Percentiles rank a stretch among this genome's conserved stretches.
Evolutionary conservation across 2,888 invertebrate genomes (phyloP).

Genomic region (Eupithecia insigniata): DNA sequence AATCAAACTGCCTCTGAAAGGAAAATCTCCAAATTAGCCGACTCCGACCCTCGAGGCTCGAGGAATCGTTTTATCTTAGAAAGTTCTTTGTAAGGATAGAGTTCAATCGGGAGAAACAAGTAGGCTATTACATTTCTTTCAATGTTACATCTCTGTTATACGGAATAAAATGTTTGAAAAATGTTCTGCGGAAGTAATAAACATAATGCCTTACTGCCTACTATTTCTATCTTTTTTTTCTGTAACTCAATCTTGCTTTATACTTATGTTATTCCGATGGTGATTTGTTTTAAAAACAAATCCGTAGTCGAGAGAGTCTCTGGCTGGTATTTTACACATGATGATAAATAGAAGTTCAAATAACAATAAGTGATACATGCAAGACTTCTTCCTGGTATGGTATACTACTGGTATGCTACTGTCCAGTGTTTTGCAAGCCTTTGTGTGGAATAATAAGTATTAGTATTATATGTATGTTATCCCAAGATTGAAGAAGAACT

Average conservation of each 20-base stretch:
- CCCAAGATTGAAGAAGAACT: no score
- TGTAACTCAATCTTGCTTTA: no score
- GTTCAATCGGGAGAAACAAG: conserved; percentile 1
- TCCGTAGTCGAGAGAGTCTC: no score
- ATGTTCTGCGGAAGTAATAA: background rate
- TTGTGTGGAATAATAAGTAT: no score
- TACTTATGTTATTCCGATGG: background rate
- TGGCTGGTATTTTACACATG: no score
- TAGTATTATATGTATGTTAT: no score
- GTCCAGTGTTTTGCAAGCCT: no score
- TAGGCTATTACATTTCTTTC: background rate
- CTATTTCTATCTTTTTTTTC: background rate
- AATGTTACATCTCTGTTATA: conserved; percentile 1
- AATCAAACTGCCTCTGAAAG: conserved; percentile 8
- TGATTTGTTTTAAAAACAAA: background rate
- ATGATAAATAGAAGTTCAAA: background rate
- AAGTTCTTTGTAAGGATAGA: conserved; percentile 7
- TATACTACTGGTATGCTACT: background rate
- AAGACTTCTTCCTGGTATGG: background rate
- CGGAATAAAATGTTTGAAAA: background rate
- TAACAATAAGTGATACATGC: background rate
- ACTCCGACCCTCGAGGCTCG: background rate
- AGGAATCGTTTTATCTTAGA: background rate
- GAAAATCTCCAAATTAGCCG: background rate
- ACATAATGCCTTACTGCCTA: background rate